Base-by-base conservation (phyloP, 2,797 vertebrate genomes). In the Melanotaenia boesemani region DNA sequence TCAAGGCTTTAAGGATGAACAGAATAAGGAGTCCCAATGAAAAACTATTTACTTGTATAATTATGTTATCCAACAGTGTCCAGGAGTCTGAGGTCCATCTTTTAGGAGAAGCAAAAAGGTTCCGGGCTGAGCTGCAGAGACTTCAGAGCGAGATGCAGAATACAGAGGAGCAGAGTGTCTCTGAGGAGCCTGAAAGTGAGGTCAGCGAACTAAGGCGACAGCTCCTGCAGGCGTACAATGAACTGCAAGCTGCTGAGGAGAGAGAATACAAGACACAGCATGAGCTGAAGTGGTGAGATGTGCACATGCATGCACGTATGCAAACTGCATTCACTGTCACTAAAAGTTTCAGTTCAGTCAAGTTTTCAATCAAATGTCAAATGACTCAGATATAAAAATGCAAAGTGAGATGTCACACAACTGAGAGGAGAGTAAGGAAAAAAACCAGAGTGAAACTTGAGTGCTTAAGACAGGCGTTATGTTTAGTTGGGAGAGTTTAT, bases 61-160 rank as follows among this genome's bases (percentile, higher is more conserved):
- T 48, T 66, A 8, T 72, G 67, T 68, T 26, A 22, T 64, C 58
- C 46, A 7, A 74, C 77, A 99, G 97, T 58, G 90, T 93, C 18
- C 97, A 97, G 80, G 94, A 96, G 77, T 96, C 95, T 1, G 96
- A 97, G 92, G 77, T 95, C 57, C 91, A 88, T 16, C 92, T 97
- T 79, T 82, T 96, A 37, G 92, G 94, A 84, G 91, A 97, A 74
- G 96, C 93, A n/a, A 95, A 96, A 75, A 67, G 41, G 13, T 93
- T 91, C 70, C 91, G 89, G 0, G 89, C 88, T 37, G 90, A 95
- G 80, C 81, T 97, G 85, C 90, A 95, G 80, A 84, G 85, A 37
- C 95, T 97, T 83, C 92, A 55, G 76, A 70, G 55, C 2, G 70
- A 81, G 63, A 77, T 96, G 84, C 95, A 96, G 90, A 92, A 91